These are phyloP conservation scores for Fundulus diaphanus DNA, from an alignment of 2,797 vertebrate genomes.

Conservation along the genomic window DNA sequence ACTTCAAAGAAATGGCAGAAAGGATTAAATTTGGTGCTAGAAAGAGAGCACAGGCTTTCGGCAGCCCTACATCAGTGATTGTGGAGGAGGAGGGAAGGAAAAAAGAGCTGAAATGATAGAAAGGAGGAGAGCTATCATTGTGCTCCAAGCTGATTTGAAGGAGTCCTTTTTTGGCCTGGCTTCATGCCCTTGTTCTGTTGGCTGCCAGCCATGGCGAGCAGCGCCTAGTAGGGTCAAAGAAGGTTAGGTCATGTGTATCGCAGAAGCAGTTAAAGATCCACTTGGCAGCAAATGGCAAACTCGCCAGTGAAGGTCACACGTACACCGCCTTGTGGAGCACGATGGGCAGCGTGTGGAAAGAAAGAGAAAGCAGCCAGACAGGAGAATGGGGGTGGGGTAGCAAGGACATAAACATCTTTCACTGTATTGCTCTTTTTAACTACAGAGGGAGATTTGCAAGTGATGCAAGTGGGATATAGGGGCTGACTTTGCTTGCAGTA, in stretches of 20 bases:
- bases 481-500: conserved; percentile 29
- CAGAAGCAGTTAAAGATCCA: conserved; percentile 72
- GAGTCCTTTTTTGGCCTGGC: conserved; percentile 62
- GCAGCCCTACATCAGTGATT: conserved; percentile 26
- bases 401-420: conserved; percentile 51
- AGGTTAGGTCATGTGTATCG: conserved; percentile 78
- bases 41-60: conserved; percentile 22
- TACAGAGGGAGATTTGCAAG: conserved; percentile 22
- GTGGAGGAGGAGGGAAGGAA: conserved; percentile 17
- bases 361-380: conserved; percentile 10
- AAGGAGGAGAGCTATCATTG: conserved; percentile 35
- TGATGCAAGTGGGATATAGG: conserved; percentile 26
- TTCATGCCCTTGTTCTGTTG: conserved; percentile 52
- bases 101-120: conserved; percentile 11
- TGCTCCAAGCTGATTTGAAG: conserved; percentile 54
- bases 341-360: conserved; percentile 31
- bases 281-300: conserved; percentile 71
- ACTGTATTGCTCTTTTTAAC: conserved; percentile 48
- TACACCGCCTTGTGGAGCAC: conserved; percentile 62
- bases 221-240: conserved; percentile 64
- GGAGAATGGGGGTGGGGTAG: neutral
- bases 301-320: conserved; percentile 72
- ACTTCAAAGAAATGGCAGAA: conserved; percentile 65
- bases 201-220: conserved; percentile 53
- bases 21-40: conserved; percentile 54